phyloP scores from a whole-genome alignment of 1,140 invertebrate genomes.

The Manduca sexta region DNA sequence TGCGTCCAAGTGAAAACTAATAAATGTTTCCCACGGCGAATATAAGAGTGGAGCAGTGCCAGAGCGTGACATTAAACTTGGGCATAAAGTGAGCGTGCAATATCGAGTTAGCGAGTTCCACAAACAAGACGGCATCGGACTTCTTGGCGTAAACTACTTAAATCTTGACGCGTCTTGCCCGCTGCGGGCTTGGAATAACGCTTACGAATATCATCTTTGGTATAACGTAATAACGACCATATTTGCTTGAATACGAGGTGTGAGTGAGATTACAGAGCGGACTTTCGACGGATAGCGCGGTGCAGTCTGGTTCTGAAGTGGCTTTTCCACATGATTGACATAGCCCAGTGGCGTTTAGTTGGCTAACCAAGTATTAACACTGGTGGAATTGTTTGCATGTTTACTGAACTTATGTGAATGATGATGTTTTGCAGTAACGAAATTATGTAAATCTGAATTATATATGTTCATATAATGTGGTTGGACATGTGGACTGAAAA shows the following conservation, averaged over 20 bases:
- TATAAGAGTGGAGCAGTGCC: conserved; percentile 23
- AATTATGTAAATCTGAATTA: no score
- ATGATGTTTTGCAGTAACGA: no score
- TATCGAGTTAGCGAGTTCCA: conserved; percentile 49
- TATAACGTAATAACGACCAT: background rate
- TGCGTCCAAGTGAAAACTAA: conserved; percentile 36
- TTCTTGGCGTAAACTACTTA: conserved; percentile 61
- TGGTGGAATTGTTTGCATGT: no score
- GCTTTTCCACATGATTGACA: background rate
- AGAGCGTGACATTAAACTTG: conserved; percentile 47
- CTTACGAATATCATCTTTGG: conserved; percentile 6
- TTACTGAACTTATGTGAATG: no score
- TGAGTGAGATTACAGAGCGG: background rate
- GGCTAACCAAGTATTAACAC: conserved; percentile 2
- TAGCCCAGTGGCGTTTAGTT: background rate
- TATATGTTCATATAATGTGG: no score
- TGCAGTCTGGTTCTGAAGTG: background rate
- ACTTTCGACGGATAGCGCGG: background rate
- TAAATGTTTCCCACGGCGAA: conserved; percentile 38
- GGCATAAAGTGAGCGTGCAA: conserved; percentile 57
- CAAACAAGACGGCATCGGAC: conserved; percentile 36
- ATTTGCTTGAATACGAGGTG: background rate
- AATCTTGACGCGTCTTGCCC: conserved; percentile 43
- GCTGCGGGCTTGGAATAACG: conserved; percentile 28
- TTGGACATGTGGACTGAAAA: no score